Conservation (phyloP, 2,113 vertebrate genomes). For the Pseudopipra pipra region DNA sequence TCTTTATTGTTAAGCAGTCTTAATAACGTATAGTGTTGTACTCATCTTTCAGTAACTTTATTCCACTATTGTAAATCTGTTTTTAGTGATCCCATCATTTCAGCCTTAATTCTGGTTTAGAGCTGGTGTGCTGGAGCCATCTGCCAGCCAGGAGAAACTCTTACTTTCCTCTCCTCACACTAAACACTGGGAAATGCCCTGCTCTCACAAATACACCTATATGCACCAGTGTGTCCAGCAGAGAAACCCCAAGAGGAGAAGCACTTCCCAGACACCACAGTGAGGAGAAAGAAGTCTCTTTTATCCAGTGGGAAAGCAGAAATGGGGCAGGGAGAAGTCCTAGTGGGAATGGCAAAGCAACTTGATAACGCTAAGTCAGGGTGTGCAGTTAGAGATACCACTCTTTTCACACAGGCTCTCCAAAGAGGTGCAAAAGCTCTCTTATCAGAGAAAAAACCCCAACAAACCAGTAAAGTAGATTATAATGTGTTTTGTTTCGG, state of each 20-base stretch:
- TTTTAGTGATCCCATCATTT: conserved; percentile 12
- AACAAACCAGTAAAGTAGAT: neutral
- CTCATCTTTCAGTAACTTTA: neutral
- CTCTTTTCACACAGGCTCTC: neutral
- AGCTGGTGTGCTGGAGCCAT: neutral
- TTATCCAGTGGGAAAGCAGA: neutral
- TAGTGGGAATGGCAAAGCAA: neutral
- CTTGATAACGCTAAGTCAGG: neutral
- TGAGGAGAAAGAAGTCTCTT: neutral
- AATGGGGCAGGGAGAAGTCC: neutral
- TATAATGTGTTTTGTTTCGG: neutral
- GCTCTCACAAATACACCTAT: neutral
- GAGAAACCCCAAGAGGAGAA: neutral
- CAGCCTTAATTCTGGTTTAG: neutral
- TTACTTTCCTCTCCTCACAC: neutral
- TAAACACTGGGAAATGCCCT: neutral
- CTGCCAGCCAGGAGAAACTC: neutral
- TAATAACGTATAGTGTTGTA: conserved; percentile 4
- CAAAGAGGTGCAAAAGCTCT: neutral
- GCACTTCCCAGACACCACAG: rapidly evolving
- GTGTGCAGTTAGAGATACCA: neutral
- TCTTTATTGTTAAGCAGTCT: conserved; percentile 18
- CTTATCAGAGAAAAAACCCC: neutral
- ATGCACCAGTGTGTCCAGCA: neutral
- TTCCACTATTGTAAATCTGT: neutral